Conservation (phyloP, 1,140 invertebrate species). For the Phenacoccus solenopsis region DNA sequence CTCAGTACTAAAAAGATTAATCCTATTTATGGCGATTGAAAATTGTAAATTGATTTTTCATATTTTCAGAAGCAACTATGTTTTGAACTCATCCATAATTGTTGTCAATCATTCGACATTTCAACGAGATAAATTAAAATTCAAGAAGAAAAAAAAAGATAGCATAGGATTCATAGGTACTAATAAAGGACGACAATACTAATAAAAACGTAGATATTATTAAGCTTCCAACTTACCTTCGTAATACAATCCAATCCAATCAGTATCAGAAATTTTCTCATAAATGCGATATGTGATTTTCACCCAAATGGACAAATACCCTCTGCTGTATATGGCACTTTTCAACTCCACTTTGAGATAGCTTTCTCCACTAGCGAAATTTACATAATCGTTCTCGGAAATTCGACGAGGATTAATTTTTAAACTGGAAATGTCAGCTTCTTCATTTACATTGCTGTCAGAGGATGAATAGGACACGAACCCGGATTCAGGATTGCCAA, state of each 20-base stretch:
- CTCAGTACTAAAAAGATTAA: too few relatives aligned
- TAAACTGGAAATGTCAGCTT: neutral
- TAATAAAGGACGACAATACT: too few relatives aligned
- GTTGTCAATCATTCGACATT: too few relatives aligned
- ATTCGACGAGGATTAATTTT: neutral
- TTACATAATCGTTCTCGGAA: neutral
- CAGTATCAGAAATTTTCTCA: neutral
- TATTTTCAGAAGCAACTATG: too few relatives aligned
- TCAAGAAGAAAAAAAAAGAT: too few relatives aligned
- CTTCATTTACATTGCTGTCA: neutral
- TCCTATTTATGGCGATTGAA: too few relatives aligned
- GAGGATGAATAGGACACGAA: neutral
- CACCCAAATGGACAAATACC: conserved; percentile 3
- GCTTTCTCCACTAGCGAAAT: neutral
- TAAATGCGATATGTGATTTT: conserved; percentile 4
- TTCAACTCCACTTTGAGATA: conserved; percentile 2
- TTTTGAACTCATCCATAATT: too few relatives aligned
- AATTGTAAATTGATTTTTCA: too few relatives aligned
- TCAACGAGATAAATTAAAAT: too few relatives aligned
- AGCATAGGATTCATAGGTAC: too few relatives aligned
- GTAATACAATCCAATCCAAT: conserved; percentile 13
- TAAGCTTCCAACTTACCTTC: neutral
- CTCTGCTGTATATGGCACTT: neutral
- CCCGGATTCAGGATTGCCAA: neutral
- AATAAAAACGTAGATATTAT: too few relatives aligned